A percentile compares a stretch with the other conserved stretches of the same genome.
Conservation (phyloP, 2,797 vertebrate genomes). For the Staurois parvus region DNA sequence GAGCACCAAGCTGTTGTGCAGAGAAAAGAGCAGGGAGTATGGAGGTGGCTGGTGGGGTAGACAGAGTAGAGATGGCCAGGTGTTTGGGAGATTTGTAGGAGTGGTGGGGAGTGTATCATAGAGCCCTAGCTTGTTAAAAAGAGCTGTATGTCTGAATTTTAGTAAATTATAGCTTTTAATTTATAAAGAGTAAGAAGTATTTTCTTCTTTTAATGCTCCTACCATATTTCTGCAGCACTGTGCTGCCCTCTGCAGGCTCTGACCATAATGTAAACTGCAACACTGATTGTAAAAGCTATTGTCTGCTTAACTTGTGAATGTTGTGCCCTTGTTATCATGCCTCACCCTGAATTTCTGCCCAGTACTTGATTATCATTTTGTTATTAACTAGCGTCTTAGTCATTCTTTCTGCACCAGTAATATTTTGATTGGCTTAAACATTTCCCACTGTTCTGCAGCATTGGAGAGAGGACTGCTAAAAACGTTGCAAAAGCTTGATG, state of each 20-base stretch:
- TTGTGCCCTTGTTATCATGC: background rate
- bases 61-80: too few relatives aligned
- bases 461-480: slow-evolving; percentile 92
- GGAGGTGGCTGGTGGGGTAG: too few relatives aligned
- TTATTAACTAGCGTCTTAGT: background rate
- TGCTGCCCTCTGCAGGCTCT: slow-evolving; percentile 27
- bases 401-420: background rate
- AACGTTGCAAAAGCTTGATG: slow-evolving; percentile 95
- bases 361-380: too few relatives aligned
- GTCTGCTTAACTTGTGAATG: background rate
- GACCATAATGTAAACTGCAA: background rate
- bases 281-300: background rate
- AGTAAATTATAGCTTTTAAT: too few relatives aligned
- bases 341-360: background rate
- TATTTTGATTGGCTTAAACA: background rate
- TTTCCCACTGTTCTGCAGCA: slow-evolving; percentile 69
- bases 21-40: too few relatives aligned
- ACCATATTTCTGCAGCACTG: background rate
- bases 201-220: too few relatives aligned
- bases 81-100: too few relatives aligned
- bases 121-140: too few relatives aligned
- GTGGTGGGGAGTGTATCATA: too few relatives aligned
- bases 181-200: too few relatives aligned
- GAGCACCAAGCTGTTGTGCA: too few relatives aligned
- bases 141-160: too few relatives aligned